Evolutionary conservation across 2,797 vertebrate species (phyloP), one percentile per base, ranked within the genome.

Genomic region (Hoplostethus atlanticus): DNA sequence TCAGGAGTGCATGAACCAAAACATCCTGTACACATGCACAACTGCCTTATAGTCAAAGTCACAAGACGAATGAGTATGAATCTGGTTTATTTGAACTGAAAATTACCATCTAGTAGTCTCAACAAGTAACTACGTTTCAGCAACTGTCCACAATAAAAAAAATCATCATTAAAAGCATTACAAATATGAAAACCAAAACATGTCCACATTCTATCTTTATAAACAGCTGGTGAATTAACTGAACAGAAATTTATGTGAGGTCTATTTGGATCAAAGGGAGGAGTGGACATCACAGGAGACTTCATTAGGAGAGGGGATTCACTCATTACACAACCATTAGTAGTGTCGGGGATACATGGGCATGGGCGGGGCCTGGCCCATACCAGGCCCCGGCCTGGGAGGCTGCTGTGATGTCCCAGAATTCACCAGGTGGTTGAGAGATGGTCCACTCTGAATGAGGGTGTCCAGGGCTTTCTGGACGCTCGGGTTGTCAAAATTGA

Each of bases 381-480:
- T 92, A 4, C 70, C 73, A 2, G 92, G 81, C 1, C 83, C 75
- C 51, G 91, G 87, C 73, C 94, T 94, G 81, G 79, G 90, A 68
- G 87, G 12, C 16, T 81, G 88, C 76, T 87, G 89, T 9, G 84
- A 4, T 77, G 82, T 0, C 64, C 91, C 87, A 82, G 96, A 74
- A 8, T 90, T 94, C 59, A 99, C 97, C 51, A 99, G 89, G 89
- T 97, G 97, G 84, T 97, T 97, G 75, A 99, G 95, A 5, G 97
- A 92, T 6, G 97, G 97, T 52, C 98, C 97, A 17, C 98, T 99
- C 93, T 99, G 98, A 83, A 99, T 99, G 51, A 99, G 94, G 1
- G 98, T 99, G 91, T 99, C 98, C 71, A 99, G 94, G 53, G 98
- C 98, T 87, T 99, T 99, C 94, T 99, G 96, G 70, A 99, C 97